Conservation (phyloP, 2,888 invertebrate species). For the Onthophagus sagittarius region DNA sequence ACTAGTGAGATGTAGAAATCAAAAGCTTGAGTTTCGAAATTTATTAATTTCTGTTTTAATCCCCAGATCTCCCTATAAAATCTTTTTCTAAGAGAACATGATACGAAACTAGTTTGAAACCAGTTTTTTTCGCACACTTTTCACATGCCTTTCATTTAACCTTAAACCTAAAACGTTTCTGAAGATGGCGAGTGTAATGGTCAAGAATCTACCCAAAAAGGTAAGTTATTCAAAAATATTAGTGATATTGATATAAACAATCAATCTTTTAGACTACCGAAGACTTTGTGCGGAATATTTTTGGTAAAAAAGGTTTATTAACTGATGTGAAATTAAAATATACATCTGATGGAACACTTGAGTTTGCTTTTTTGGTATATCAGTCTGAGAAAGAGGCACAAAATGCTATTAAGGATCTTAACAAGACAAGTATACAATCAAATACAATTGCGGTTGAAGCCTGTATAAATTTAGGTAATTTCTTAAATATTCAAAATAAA, state of each 20-base stretch:
- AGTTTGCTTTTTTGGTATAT: conserved; percentile 94
- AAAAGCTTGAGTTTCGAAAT: too few species aligned
- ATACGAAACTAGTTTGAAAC: not conserved
- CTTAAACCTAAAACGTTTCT: not conserved
- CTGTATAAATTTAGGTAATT: conserved; percentile 62
- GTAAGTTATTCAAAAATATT: conserved; percentile 53
- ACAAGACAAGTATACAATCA: conserved; percentile 82
- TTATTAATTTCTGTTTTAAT: too few species aligned
- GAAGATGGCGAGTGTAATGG: conserved; percentile 81
- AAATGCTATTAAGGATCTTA: conserved; percentile 71
- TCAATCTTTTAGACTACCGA: conserved; percentile 65
- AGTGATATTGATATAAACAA: conserved; percentile 22
- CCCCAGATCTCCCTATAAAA: not conserved
- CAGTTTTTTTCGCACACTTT: not conserved
- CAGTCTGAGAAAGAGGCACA: conserved; percentile 75
- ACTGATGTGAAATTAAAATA: conserved; percentile 94
- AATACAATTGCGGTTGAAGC: conserved; percentile 74
- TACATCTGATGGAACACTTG: conserved; percentile 85
- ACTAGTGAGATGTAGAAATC: too few species aligned
- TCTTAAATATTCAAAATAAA: too few species aligned
- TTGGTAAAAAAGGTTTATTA: conserved; percentile 76
- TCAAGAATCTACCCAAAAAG: conserved; percentile 85
- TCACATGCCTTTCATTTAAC: not conserved
- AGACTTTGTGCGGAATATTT: conserved; percentile 69
- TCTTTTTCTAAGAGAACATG: not conserved